These are phyloP conservation scores for Xiphorhynchus erythropygius DNA, from an alignment of 2,797 vertebrate species.

Conservation along the genomic window DNA sequence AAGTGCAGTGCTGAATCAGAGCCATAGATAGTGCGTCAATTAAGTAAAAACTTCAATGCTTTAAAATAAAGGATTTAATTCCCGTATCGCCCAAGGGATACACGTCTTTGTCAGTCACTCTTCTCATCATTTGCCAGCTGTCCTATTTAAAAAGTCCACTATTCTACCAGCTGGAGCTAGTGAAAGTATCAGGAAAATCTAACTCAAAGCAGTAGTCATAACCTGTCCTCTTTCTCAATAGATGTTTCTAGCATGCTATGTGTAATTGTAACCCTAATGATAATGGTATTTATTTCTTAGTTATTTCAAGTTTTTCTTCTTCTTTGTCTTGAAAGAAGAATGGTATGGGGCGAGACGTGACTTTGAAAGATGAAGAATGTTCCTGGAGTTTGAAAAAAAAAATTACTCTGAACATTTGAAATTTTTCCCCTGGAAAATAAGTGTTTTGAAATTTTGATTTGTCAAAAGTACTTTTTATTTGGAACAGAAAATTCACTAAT, in stretches of 20 bases:
- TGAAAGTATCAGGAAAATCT: neutral
- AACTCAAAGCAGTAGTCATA: neutral
- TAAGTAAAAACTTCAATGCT: neutral
- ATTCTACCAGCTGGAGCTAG: neutral
- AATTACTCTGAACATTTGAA: neutral
- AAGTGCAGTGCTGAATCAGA: constrained; percentile 3
- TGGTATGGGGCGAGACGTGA: neutral
- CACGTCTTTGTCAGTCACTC: neutral
- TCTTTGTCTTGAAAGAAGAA: neutral
- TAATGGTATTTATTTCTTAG: neutral
- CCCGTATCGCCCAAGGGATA: neutral
- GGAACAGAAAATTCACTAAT: neutral
- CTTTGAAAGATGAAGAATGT: neutral
- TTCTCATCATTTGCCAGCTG: neutral
- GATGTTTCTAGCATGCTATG: neutral
- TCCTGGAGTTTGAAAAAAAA: neutral
- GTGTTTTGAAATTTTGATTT: neutral
- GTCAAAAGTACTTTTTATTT: neutral
- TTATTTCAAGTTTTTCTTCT: neutral
- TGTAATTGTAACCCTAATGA: neutral
- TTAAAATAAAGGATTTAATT: neutral
- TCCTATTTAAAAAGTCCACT: neutral
- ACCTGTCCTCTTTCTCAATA: neutral
- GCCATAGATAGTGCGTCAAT: neutral
- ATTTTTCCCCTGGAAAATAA: neutral